Evolutionary conservation across 2,888 invertebrate species (phyloP), one percentile per base, ranked within the genome.

Genomic region (Pseudeuparius sepicola): DNA sequence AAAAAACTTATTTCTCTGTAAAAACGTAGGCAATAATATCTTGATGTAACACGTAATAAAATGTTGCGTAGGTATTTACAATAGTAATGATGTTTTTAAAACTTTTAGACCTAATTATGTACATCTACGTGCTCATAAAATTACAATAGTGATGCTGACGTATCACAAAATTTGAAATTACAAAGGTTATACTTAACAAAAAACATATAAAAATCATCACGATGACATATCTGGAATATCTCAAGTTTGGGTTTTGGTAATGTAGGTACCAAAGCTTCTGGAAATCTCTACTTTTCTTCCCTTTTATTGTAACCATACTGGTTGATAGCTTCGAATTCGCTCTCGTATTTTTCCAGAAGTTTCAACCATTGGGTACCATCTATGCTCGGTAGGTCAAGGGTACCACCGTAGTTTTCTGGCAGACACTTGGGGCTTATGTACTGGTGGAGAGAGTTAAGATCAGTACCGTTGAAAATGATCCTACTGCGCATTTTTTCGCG

Each of bases 401-500:
- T 76, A 9, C 87, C 87, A 1, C 83, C 85, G 49, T 85, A 87
- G 46, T 68, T 66, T 7, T 73, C 67, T 0, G 83, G 79, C 47
- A 87, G 62, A 49, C 71, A 73, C 52, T 82, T 78, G 1, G 83
- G 75, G 24, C 73, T 75, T 42, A 87, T 69, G 54, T 83, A 64
- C 49, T 81, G 73, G 49, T 83, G 75, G 24, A 87, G 63, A 2
- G 78, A 70, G 36, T 80, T 77, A 25, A 77, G 70, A 55, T 87
- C 82, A 4, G 69, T 76, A 24, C 85, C 84, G 57, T 87, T 81
- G 66, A 87, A 87, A 36, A 78, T 70, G 45, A 87, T 83, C 50
- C 92, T 73, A 27, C 69, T 75, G 39, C 81, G 77, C 20, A 90
- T 66, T 60, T 93, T 92, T 53, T 89, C 86, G 41, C 79, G 75